Conservation (phyloP, 2,113 vertebrate species). For the Bujurquina vittata region DNA sequence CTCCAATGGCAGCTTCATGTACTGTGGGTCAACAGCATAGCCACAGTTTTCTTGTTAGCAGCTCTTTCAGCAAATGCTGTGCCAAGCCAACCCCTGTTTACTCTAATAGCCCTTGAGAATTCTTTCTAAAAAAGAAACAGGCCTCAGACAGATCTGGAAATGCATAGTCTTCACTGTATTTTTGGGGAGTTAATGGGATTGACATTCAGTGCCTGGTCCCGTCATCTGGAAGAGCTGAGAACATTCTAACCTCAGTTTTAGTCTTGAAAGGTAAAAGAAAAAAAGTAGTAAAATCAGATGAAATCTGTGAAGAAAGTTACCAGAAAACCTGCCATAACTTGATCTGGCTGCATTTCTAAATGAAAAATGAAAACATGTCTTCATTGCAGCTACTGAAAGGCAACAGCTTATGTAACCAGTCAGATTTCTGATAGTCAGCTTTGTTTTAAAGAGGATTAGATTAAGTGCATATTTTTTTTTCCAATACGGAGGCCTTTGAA, state of each 20-base stretch:
- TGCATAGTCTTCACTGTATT: conserved; percentile 27
- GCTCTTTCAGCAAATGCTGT: conserved; percentile 19
- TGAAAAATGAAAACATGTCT: conserved; percentile 56
- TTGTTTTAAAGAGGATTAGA: conserved; percentile 59
- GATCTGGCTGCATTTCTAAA: conserved; percentile 6
- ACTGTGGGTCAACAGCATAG: conserved; percentile 36
- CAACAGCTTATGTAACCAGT: conserved; percentile 54
- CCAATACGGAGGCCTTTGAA: conserved; percentile 21
- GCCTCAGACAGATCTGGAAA: conserved; percentile 31
- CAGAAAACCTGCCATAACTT: conserved; percentile 30
- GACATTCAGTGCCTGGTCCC: conserved; percentile 59
- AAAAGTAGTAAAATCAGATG: conserved; percentile 58
- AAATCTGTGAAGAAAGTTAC: conserved; percentile 68
- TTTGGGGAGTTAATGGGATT: conserved; percentile 2
- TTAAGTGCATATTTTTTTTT: conserved; percentile 47
- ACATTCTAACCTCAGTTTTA: conserved; percentile 63
- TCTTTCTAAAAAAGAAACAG: conserved; percentile 23
- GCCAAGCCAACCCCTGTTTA: conserved; percentile 69
- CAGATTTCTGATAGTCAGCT: conserved; percentile 42
- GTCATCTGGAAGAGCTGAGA: conserved; percentile 54
- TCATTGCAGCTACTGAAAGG: conserved; percentile 61
- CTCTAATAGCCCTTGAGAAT: conserved; percentile 59
- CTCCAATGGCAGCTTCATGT: conserved; percentile 39
- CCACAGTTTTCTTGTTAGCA: conserved; percentile 59
- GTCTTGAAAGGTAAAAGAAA: conserved; percentile 33